Evolutionary conservation across 2,888 invertebrate species (phyloP).

Genomic region (Philereme transversata): DNA sequence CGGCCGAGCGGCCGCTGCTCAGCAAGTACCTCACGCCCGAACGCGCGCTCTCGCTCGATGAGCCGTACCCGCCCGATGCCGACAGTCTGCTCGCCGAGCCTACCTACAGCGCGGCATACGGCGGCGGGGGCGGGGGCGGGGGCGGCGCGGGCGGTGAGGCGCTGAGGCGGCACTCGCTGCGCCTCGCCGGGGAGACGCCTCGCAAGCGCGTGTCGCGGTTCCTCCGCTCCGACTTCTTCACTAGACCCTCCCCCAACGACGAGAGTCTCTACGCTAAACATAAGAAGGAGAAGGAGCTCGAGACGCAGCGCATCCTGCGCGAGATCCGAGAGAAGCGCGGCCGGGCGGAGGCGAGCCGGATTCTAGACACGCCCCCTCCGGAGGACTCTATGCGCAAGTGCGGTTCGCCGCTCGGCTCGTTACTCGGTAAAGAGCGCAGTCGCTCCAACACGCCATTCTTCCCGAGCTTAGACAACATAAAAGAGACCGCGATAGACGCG

Average conservation of each 20-base stretch:
- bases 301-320: constrained; percentile 87
- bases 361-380: constrained; percentile 46
- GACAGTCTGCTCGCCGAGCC: constrained; percentile 53
- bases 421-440: constrained; percentile 68
- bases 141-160: constrained; percentile 34
- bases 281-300: constrained; percentile 86
- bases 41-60: constrained; percentile 63
- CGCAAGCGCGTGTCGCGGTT: constrained; percentile 87
- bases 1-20: constrained; percentile 80
- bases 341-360: constrained; percentile 59
- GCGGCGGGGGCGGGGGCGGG: constrained; percentile 37
- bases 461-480: constrained; percentile 79
- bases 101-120: constrained; percentile 72
- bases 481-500: constrained; percentile 67
- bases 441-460: constrained; percentile 78
- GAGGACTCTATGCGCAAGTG: constrained; percentile 65
- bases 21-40: constrained; percentile 83
- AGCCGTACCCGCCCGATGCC: constrained; percentile 57
- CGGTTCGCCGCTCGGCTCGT: constrained; percentile 64
- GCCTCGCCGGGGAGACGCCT: constrained; percentile 65
- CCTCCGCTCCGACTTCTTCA: constrained; percentile 91
- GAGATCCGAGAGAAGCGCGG: constrained; percentile 87
- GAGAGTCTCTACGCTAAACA: constrained; percentile 86
- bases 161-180: constrained; percentile 61
- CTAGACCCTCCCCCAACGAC: constrained; percentile 81